phyloP scores from a whole-genome alignment of 2,113 vertebrate genomes.

The Murina feae region DNA sequence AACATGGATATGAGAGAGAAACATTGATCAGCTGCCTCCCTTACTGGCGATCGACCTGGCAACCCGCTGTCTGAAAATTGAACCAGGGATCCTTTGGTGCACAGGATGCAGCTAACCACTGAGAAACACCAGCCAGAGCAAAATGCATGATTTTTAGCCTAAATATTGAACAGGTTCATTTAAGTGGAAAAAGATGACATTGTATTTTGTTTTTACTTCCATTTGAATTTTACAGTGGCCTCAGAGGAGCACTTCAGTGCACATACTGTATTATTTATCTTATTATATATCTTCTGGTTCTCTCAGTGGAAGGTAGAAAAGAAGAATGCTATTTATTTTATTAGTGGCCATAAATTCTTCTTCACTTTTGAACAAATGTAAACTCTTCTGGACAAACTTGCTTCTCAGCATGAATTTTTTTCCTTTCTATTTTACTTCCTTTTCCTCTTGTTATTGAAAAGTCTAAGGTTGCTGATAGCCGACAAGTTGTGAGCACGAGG shows the following conservation, averaged over 20 bases:
- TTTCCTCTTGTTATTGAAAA: background rate
- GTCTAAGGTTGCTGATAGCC: background rate
- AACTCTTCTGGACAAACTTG: background rate
- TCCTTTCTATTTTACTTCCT: background rate
- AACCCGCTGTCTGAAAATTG: too few species aligned
- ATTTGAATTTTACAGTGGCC: background rate
- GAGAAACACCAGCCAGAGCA: too few species aligned
- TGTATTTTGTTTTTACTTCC: background rate
- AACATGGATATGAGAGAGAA: too few species aligned
- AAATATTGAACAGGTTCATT: background rate
- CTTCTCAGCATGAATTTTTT: background rate
- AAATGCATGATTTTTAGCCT: background rate
- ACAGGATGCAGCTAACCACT: too few species aligned
- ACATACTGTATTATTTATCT: fast-evolving
- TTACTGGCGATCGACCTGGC: too few species aligned
- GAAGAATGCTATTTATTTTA: background rate
- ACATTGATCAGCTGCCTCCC: too few species aligned
- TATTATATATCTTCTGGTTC: fast-evolving
- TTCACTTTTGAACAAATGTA: background rate
- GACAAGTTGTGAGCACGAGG: background rate
- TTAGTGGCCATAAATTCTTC: background rate
- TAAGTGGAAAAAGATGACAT: background rate
- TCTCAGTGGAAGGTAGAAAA: background rate
- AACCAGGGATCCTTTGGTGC: too few species aligned
- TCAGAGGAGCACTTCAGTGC: background rate